These are phyloP conservation scores for Sebastes oblongus DNA, from an alignment of 2,797 vertebrate genomes.

Conservation along the genomic window DNA sequence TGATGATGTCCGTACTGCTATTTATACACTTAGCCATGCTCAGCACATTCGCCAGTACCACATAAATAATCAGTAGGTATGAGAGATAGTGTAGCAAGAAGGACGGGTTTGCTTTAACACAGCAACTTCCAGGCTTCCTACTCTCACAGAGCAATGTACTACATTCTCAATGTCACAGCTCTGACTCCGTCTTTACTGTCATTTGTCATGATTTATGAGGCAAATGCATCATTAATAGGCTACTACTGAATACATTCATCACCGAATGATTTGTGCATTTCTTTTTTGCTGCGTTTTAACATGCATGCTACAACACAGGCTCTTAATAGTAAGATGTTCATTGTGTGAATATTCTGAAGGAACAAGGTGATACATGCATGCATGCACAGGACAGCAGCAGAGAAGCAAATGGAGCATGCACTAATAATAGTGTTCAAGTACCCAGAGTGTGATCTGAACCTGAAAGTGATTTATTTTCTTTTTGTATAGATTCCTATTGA, in stretches of 20 bases:
- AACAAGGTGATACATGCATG: background rate
- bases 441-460: background rate
- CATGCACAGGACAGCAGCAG: background rate
- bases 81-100: constrained; percentile 38
- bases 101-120: constrained; percentile 49
- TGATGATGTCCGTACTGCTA: constrained; percentile 71
- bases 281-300: background rate
- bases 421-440: background rate
- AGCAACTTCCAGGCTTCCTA: constrained; percentile 41
- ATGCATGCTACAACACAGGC: background rate
- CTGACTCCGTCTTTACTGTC: background rate
- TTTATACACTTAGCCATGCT: constrained; percentile 74
- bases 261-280: background rate
- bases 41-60: constrained; percentile 72
- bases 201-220: constrained; percentile 10
- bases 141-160: constrained; percentile 3
- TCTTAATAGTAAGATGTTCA: background rate
- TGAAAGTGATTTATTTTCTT: background rate
- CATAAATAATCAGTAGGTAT: constrained; percentile 74
- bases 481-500: background rate
- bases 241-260: constrained; percentile 8
- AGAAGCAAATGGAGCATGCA: background rate
- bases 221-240: constrained; percentile 16
- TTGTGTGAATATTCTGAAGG: background rate
- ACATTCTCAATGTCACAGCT: background rate